Evolutionary conservation across 2,113 vertebrate species (phyloP).

Genomic region (Corythaixoides concolor): DNA sequence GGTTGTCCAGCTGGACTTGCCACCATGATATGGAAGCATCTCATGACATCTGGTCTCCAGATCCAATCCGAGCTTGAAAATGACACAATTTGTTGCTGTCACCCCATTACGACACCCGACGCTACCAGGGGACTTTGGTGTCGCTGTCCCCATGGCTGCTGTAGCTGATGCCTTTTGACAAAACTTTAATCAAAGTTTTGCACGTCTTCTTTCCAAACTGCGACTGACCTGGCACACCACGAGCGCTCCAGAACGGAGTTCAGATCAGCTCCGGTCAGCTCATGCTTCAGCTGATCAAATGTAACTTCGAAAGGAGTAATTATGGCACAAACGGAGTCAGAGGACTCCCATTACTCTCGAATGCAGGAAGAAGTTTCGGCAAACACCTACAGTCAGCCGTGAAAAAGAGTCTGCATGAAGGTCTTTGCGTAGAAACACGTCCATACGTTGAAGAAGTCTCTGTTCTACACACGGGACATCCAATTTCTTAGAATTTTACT

Average conservation of each 20-base stretch:
- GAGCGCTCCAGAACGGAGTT: too few relatives aligned
- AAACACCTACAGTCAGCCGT: neutral
- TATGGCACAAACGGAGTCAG: neutral
- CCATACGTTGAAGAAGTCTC: fast-evolving
- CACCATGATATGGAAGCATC: neutral
- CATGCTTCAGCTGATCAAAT: neutral
- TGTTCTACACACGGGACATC: neutral
- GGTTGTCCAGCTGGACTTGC: neutral
- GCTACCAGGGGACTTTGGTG: neutral
- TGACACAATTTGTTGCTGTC: neutral
- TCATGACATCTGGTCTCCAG: neutral
- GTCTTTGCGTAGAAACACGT: fast-evolving
- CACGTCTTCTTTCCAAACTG: neutral
- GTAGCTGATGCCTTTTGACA: too few relatives aligned
- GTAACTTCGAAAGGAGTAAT: neutral
- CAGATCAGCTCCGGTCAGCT: neutral
- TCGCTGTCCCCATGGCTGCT: neutral
- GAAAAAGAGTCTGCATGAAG: neutral
- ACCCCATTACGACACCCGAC: neutral
- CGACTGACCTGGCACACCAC: fast-evolving
- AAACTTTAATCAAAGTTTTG: neutral
- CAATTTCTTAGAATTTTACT: neutral
- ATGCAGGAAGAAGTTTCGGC: neutral
- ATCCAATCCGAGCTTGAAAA: neutral
- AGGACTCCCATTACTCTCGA: neutral